These are phyloP conservation scores for Dicycla oo DNA, from an alignment of 2,888 invertebrate species.

Conservation along the genomic window DNA sequence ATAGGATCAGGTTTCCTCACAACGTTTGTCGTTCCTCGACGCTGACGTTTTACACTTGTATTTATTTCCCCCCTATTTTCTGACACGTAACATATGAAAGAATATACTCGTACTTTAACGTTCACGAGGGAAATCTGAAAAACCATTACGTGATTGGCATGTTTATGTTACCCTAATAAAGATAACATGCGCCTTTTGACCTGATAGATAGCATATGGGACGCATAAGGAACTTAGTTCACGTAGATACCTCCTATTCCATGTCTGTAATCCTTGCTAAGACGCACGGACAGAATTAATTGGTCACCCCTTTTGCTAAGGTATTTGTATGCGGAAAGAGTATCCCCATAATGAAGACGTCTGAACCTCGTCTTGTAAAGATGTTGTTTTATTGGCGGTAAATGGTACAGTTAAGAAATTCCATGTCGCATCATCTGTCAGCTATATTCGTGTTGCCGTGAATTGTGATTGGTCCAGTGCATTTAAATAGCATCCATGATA, in stretches of 20 bases:
- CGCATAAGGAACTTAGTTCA: background rate
- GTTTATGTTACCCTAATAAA: slow-evolving; percentile 43
- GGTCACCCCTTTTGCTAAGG: slow-evolving; percentile 16
- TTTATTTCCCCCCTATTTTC: no score
- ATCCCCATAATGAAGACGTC: slow-evolving; percentile 29
- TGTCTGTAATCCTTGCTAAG: slow-evolving; percentile 15
- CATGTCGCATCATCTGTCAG: background rate
- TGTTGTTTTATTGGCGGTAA: slow-evolving; percentile 2
- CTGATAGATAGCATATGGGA: slow-evolving; percentile 22
- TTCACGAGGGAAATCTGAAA: slow-evolving; percentile 59
- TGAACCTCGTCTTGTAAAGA: slow-evolving; percentile 6
- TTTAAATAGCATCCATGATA: background rate
- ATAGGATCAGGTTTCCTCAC: no score
- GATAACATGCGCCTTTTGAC: slow-evolving; percentile 34
- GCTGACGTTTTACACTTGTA: background rate
- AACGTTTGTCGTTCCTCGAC: background rate
- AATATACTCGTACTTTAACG: slow-evolving; percentile 28
- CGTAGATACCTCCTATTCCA: background rate
- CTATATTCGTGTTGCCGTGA: background rate
- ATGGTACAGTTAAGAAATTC: slow-evolving; percentile 1
- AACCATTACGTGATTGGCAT: slow-evolving; percentile 38
- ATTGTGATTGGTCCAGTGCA: background rate
- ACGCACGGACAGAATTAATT: slow-evolving; percentile 21
- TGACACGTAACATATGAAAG: slow-evolving; percentile 7
- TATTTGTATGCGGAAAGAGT: slow-evolving; percentile 36